Percentiles rank a stretch among this genome's conserved stretches.
These are phyloP conservation scores for Phylloscopus trochiloides DNA, from an alignment of 2,113 vertebrate genomes.

Conservation along the genomic window DNA sequence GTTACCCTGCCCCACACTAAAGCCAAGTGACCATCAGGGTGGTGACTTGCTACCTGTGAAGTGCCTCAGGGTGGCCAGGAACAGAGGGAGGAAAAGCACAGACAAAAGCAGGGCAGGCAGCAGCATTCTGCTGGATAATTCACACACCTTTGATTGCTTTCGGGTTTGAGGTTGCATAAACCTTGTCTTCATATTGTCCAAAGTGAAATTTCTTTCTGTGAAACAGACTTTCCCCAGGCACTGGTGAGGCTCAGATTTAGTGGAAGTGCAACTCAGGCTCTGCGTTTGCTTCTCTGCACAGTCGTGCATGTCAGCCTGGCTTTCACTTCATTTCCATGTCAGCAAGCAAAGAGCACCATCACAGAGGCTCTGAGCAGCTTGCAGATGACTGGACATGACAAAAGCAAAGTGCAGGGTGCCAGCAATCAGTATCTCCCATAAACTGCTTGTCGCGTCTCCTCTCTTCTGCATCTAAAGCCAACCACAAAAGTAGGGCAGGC, in stretches of 20 bases:
- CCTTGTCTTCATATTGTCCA: not conserved
- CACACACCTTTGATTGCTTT: not conserved
- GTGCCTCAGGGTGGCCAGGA: not conserved
- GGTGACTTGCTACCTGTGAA: not conserved
- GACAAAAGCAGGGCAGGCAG: not conserved
- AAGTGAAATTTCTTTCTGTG: not conserved
- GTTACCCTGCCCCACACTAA: not conserved
- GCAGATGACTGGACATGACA: slow-evolving; percentile 15
- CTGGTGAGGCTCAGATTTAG: not conserved
- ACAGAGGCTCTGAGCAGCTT: not conserved
- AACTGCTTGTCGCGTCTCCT: not conserved
- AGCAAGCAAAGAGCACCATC: slow-evolving; percentile 23
- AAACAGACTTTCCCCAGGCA: not conserved
- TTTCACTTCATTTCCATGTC: slow-evolving; percentile 23
- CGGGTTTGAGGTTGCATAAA: not conserved
- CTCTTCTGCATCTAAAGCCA: not conserved
- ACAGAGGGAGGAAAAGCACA: not conserved
- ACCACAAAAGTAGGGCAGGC: not conserved
- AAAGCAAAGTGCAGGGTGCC: slow-evolving; percentile 29
- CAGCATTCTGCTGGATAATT: not conserved
- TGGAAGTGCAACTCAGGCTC: not conserved
- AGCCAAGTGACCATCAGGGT: not conserved
- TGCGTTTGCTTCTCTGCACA: not conserved
- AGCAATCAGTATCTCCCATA: not conserved
- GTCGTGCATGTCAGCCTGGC: not conserved